Evolutionary conservation across 2,113 vertebrate genomes (phyloP), one percentile per base, ranked within the genome.

Genomic region (Phaethon lepturus): DNA sequence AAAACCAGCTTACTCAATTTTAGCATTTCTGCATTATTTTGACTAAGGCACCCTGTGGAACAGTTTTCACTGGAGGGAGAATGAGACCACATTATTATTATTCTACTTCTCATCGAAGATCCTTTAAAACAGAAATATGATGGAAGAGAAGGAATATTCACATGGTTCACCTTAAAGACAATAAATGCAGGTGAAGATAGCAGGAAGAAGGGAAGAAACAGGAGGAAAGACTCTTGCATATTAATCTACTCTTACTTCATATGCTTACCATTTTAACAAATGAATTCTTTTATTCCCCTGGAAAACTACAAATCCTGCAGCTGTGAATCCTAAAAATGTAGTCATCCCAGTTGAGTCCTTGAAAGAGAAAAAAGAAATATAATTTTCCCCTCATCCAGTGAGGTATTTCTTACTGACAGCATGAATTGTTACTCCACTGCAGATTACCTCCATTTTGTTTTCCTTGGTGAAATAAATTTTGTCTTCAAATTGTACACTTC

Each of bases 211-310:
- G 44, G 22, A 89, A 87, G 49, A 45, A 25, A 71, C 2, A 33
- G 8, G 3, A 62, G 12, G 58, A 68, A 33, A 78, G 15, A 16
- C 4, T 10, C 4, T 24, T 22, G 8, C 25, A 38, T 87, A n/a
- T 55, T 50, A 50, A 71, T 90, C 50, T 94, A 79, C 19, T 49
- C 71, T 91, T 90, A 64, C 9, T 91, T 83, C 28, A 91, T 53
- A 17, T 52, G 71, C 97, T 98, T 98, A 99, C 99, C 99, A 99
- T 99, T 99, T 99, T 95, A 99, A 98, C 88, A 99, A 98, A 88
- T 99, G 99, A 97, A 99, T 99, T 96, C 99, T 98, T 98, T 99
- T 99, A 98, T 99, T 99, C 97, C 99, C 99, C 97, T 99, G 99
- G 97, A 99, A 99, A 92, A 99, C 99, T 87, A 99, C 99, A 98